Percentiles rank a stretch among this genome's conserved stretches.
Evolutionary conservation across 2,888 invertebrate genomes (phyloP).

Genomic region (Venusia cambrica): DNA sequence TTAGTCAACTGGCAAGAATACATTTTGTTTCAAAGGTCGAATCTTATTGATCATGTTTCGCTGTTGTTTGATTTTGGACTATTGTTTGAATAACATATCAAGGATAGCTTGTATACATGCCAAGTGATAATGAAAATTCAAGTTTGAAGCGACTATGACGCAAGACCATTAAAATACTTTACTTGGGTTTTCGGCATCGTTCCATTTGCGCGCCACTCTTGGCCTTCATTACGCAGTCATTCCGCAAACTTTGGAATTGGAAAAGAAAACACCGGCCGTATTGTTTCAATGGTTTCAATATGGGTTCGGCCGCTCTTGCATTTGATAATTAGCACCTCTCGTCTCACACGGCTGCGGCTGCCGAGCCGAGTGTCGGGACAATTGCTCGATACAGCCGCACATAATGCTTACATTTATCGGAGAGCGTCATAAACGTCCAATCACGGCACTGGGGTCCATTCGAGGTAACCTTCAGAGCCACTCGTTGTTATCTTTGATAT

Average conservation of each 20-base stretch:
- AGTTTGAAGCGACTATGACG: constrained; percentile 78
- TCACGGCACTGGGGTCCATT: constrained; percentile 59
- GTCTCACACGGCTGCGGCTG: constrained; percentile 45
- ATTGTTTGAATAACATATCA: constrained; percentile 80
- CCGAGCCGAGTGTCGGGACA: constrained; percentile 38
- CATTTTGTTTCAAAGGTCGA: constrained; percentile 59
- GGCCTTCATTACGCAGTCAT: constrained; percentile 78
- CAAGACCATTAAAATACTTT: constrained; percentile 78
- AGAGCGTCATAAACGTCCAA: constrained; percentile 73
- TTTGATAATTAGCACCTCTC: constrained; percentile 78
- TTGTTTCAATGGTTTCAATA: constrained; percentile 80
- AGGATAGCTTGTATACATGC: constrained; percentile 75
- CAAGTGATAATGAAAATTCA: constrained; percentile 81
- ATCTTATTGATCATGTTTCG: constrained; percentile 69
- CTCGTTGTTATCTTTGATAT: constrained; percentile 78
- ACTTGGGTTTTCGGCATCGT: constrained; percentile 75
- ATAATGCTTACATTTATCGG: constrained; percentile 68
- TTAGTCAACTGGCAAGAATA: constrained; percentile 50
- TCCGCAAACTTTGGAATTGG: constrained; percentile 79
- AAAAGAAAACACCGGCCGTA: constrained; percentile 73
- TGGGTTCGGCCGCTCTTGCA: constrained; percentile 73
- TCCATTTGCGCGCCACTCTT: constrained; percentile 74
- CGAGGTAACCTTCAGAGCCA: constrained; percentile 59
- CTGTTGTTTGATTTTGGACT: constrained; percentile 73
- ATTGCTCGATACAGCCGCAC: constrained; percentile 52